Conservation (phyloP, 2,113 vertebrate genomes). For the Amphiprion percula region DNA sequence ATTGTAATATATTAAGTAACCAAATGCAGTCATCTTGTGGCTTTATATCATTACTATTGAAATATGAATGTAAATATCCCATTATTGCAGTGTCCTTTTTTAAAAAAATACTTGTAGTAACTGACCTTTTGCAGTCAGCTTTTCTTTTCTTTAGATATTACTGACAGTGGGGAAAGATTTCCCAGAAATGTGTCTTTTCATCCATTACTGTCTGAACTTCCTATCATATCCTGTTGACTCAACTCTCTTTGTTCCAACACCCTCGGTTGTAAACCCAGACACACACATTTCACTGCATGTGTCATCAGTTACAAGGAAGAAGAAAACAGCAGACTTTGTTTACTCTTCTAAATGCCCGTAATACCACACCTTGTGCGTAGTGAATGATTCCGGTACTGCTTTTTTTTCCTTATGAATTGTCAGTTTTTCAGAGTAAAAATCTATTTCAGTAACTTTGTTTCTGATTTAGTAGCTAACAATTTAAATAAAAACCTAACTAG, state of each 20-base stretch:
- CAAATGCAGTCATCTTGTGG: too few relatives aligned
- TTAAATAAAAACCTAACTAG: too few relatives aligned
- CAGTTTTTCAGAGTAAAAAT: neutral
- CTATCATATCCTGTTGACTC: conserved; percentile 98
- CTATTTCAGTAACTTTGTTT: neutral
- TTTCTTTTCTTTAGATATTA: conserved; percentile 43
- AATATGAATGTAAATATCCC: too few relatives aligned
- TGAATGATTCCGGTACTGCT: conserved; percentile 30
- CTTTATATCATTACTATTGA: too few relatives aligned
- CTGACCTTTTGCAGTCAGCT: neutral
- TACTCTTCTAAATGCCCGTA: conserved; percentile 59
- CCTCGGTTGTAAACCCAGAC: conserved; percentile 90
- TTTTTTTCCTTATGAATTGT: conserved; percentile 23
- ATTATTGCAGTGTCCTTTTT: neutral
- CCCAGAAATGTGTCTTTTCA: conserved; percentile 91
- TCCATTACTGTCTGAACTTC: conserved; percentile 89
- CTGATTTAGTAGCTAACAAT: too few relatives aligned
- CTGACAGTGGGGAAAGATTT: conserved; percentile 86
- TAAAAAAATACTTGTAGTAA: neutral
- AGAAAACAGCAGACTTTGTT: conserved; percentile 70
- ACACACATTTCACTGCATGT: conserved; percentile 75
- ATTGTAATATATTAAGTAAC: too few relatives aligned
- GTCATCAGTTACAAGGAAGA: conserved; percentile 70
- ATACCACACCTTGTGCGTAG: conserved; percentile 55
- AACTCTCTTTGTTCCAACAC: conserved; percentile 91